phyloP scores from a whole-genome alignment of 2,797 vertebrate genomes.

The Dryobates pubescens region DNA sequence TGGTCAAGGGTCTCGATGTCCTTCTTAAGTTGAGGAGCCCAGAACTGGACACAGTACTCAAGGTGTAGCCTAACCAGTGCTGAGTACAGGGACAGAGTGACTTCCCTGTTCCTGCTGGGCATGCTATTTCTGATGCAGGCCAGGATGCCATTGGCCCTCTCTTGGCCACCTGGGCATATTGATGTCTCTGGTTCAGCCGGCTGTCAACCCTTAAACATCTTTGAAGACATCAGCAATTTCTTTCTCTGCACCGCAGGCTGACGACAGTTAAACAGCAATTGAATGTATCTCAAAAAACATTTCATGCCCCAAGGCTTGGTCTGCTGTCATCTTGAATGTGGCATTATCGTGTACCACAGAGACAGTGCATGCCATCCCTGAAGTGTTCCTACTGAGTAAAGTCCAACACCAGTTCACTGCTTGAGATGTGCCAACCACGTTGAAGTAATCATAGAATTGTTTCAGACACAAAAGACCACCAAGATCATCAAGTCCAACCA shows the following conservation, averaged over 20 bases:
- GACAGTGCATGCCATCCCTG: slow-evolving; percentile 62
- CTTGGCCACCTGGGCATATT: no score
- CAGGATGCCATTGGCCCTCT: no score
- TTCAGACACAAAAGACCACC: neutral
- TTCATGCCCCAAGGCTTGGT: slow-evolving; percentile 70
- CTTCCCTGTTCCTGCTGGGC: no score
- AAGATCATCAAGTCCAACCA: no score
- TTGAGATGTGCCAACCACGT: slow-evolving; percentile 58
- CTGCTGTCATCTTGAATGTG: slow-evolving; percentile 79
- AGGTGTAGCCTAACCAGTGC: no score
- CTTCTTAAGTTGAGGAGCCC: no score
- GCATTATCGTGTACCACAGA: slow-evolving; percentile 61
- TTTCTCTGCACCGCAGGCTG: slow-evolving; percentile 74
- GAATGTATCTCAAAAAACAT: slow-evolving; percentile 80
- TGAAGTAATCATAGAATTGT: slow-evolving; percentile 64
- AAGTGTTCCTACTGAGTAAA: slow-evolving; percentile 75
- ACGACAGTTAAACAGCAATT: slow-evolving; percentile 76
- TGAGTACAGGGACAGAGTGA: no score
- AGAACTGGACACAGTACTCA: no score
- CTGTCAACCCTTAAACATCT: slow-evolving; percentile 74
- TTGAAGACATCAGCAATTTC: slow-evolving; percentile 77
- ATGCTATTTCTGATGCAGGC: no score
- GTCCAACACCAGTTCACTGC: slow-evolving; percentile 74
- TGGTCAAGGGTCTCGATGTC: no score
- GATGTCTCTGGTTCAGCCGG: no score